These are phyloP conservation scores for Anguilla marmorata DNA, from an alignment of 2,797 vertebrate species.

Conservation along the genomic window DNA sequence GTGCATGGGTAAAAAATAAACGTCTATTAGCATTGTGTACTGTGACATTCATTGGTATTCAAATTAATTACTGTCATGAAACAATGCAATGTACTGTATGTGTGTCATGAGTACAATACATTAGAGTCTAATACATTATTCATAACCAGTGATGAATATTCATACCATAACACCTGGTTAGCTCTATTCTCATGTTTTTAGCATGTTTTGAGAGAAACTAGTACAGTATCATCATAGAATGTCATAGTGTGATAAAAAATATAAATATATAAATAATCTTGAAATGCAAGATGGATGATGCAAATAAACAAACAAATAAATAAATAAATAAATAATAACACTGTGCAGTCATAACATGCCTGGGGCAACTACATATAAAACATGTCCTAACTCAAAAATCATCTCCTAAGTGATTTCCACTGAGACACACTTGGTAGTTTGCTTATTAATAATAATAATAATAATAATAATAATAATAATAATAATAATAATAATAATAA, in stretches of 20 bases:
- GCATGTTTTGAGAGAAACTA: neutral
- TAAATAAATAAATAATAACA: neutral
- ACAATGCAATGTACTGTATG: neutral
- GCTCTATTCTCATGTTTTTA: neutral
- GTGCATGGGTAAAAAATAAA: neutral
- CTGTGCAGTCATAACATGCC: neutral
- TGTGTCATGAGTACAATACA: neutral
- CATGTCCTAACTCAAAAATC: too few relatives aligned
- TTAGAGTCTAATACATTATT: neutral
- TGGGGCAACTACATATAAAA: too few relatives aligned
- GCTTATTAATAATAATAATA: too few relatives aligned
- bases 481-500: too few relatives aligned
- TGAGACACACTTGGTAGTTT: too few relatives aligned
- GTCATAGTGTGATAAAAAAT: neutral
- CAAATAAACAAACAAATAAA: neutral
- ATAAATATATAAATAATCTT: neutral
- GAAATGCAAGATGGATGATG: neutral
- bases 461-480: too few relatives aligned
- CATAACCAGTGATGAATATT: neutral
- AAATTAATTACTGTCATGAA: slow-evolving; percentile 4
- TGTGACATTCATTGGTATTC: neutral
- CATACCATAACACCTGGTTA: neutral
- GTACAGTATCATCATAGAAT: neutral
- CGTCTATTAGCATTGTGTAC: neutral
- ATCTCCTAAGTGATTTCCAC: too few relatives aligned